Base-by-base conservation (phyloP, 2,797 vertebrate genomes). In the Sebastolobus altivelis region DNA sequence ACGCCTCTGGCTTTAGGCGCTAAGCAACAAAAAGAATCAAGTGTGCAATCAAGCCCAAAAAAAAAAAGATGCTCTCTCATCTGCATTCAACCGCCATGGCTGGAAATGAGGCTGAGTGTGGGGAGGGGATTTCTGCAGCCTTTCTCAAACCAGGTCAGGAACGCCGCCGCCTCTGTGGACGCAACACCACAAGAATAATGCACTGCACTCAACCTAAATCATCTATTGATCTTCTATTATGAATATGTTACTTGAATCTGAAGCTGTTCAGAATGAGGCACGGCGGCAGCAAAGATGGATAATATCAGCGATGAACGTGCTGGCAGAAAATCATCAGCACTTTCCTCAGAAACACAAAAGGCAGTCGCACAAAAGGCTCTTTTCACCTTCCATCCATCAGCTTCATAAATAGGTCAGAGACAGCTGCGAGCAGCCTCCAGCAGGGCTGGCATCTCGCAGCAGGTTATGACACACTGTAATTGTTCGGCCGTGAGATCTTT, bases 371-470 rank as follows among this genome's bases (percentile, higher is more conserved):
- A 78, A 89, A 79, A 56, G 73, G 38, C 71, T 86, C 87, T 74
- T 75, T 91, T 85, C 80, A 89, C 86, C 79, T 89, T 87, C 3
- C 37, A 88, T 86, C 86, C 84, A 80, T 88, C 81, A 68, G 85
- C 75, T 77, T 85, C 72, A 85, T 63, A 90, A 90, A 90, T 90
- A 82, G 89, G 89, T 90, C 90, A 90, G 84, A 83, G 68, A 74
- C 87, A 67, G 85, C 81, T 87, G 87, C 80, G 4, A 87, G 89
- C 85, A 46, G 85, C 77, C 84, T 90, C 80, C 82, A 80, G 20
- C 37, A 29, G 73, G 29, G 80, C 82, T 81, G 62, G 38, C 75
- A 56, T 77, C 80, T 79, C 73, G 66, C 77, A 77, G 80, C 77
- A 59, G 87, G 75, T 88, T 83, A 75, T 78, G 70, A 85, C 84